Evolutionary conservation across 2,113 vertebrate species (phyloP).

Genomic region (Prolemur simus): DNA sequence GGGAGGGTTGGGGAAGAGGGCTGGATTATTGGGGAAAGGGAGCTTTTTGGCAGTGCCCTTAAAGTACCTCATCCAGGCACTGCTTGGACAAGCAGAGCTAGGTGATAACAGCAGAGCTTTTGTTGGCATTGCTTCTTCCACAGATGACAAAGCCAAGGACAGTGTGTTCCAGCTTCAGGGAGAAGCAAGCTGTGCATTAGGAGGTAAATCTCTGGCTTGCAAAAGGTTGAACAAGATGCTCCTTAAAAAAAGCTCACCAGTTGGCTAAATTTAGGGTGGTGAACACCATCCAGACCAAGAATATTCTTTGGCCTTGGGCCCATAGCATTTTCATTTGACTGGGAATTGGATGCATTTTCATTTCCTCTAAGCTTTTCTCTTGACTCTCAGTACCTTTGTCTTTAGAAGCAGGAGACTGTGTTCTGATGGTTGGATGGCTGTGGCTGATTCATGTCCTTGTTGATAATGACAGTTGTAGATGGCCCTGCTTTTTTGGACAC

Average conservation of each 20-base stretch:
- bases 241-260: constrained; percentile 56
- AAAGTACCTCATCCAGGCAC: not conserved
- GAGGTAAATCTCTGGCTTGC: constrained; percentile 63
- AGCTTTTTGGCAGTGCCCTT: constrained; percentile 27
- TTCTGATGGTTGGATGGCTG: not conserved
- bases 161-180: constrained; percentile 48
- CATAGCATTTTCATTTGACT: constrained; percentile 46
- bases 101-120: constrained; percentile 6
- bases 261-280: constrained; percentile 69
- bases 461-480: not conserved
- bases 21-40: not conserved
- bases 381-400: not conserved
- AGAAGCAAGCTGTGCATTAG: constrained; percentile 46
- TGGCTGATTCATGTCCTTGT: not conserved
- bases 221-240: constrained; percentile 67
- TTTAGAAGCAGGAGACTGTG: not conserved
- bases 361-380: constrained; percentile 41
- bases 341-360: constrained; percentile 47
- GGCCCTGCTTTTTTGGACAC: not conserved
- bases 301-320: constrained; percentile 65
- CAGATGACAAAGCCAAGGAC: constrained; percentile 63
- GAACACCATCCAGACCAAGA: constrained; percentile 51
- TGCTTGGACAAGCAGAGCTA: constrained; percentile 5
- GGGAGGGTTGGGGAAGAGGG: not conserved
- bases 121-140: constrained; percentile 26